Conservation (phyloP, 2,797 vertebrate species). For the Chelon auratus region DNA sequence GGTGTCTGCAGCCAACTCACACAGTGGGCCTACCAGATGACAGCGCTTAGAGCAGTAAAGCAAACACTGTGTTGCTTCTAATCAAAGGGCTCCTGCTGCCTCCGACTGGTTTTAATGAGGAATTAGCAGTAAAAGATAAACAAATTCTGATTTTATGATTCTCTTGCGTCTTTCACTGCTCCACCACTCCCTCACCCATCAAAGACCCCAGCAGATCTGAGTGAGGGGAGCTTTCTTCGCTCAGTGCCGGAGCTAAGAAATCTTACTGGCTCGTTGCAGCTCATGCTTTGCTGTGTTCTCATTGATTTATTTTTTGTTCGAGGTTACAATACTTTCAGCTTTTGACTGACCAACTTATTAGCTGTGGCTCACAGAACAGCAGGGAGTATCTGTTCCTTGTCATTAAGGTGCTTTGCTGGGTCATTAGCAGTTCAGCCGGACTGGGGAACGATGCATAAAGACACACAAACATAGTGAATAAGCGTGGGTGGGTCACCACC, state of each 20-base stretch:
- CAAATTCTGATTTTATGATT: constrained; percentile 62
- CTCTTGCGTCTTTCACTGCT: constrained; percentile 25
- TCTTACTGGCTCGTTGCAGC: constrained; percentile 48
- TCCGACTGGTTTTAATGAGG: constrained; percentile 78
- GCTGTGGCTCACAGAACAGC: constrained; percentile 64
- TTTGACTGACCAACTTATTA: constrained; percentile 77
- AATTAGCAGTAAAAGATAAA: constrained; percentile 76
- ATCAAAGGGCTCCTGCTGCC: constrained; percentile 80
- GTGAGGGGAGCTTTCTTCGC: constrained; percentile 60
- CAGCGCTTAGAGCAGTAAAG: constrained; percentile 65
- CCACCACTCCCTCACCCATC: constrained; percentile 49
- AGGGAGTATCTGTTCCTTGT: constrained; percentile 74
- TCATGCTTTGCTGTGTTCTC: constrained; percentile 38
- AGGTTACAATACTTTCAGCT: constrained; percentile 56
- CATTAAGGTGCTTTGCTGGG: constrained; percentile 78
- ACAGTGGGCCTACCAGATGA: constrained; percentile 63
- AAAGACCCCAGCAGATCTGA: constrained; percentile 68
- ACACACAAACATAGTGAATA: constrained; percentile 30
- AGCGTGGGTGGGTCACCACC: constrained; percentile 78
- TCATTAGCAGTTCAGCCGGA: constrained; percentile 71
- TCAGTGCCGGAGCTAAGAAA: constrained; percentile 33
- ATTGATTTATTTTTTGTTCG: constrained; percentile 50
- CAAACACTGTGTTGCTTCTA: constrained; percentile 70
- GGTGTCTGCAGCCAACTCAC: constrained; percentile 57
- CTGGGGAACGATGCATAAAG: constrained; percentile 44